Conservation (phyloP, 2,797 vertebrate genomes). For the Sternotherus odoratus region DNA sequence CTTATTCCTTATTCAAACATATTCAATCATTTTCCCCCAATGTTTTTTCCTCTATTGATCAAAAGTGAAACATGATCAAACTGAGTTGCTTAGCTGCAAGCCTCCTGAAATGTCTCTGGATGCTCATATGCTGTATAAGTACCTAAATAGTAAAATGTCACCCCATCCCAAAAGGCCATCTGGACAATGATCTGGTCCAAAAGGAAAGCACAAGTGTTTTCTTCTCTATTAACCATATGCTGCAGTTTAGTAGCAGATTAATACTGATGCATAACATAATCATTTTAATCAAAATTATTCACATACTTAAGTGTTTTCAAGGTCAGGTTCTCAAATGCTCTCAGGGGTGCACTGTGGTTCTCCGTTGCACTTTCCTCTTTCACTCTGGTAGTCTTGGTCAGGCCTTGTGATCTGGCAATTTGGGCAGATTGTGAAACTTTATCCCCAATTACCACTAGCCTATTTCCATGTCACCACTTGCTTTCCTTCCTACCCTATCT, state of each 20-base stretch:
- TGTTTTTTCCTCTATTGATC: neutral
- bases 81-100: neutral
- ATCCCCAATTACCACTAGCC: neutral
- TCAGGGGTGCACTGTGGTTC: neutral
- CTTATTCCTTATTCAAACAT: neutral
- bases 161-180: neutral
- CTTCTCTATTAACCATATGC: neutral
- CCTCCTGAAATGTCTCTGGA: fast-evolving
- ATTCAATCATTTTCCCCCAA: neutral
- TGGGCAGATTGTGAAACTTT: neutral
- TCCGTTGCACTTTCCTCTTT: neutral
- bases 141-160: neutral
- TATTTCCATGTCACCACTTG: neutral
- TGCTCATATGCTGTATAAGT: neutral
- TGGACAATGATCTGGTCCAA: neutral
- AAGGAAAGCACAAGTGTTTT: neutral
- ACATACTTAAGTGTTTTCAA: neutral
- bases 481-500: neutral
- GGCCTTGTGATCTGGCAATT: neutral
- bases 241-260: neutral
- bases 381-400: neutral
- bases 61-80: neutral
- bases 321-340: neutral
- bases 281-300: neutral
- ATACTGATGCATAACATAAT: neutral